phyloP scores from a whole-genome alignment of 2,888 invertebrate species.

The Drosophila nigritarsus region DNA sequence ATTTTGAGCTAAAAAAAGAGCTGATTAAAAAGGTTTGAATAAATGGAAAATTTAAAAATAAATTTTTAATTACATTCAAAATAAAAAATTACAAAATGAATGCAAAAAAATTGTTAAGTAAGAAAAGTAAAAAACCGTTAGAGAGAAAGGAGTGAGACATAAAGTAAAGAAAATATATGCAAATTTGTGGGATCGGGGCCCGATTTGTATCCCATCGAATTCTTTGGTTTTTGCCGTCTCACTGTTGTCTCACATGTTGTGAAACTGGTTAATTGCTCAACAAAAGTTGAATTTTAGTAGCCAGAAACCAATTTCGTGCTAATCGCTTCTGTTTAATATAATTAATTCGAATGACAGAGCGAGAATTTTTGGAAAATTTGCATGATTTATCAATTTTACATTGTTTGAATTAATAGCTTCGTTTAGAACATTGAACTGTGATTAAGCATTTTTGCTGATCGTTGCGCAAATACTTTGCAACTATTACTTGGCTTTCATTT shows the following conservation, averaged over 20 bases:
- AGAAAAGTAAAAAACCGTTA: not conserved
- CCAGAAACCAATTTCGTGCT: not conserved
- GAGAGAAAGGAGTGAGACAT: not conserved
- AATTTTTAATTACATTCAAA: not conserved
- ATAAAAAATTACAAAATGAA: not conserved
- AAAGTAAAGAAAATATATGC: not conserved
- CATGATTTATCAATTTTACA: constrained; percentile 2
- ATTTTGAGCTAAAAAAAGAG: not conserved
- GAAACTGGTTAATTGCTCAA: not conserved
- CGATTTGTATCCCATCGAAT: no score
- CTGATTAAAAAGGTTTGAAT: not conserved
- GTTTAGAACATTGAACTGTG: not conserved
- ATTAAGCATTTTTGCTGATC: not conserved
- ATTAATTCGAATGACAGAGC: constrained; percentile 5
- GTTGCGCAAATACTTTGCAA: not conserved
- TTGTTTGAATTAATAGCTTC: not conserved
- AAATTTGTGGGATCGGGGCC: not conserved
- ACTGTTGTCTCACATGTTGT: not conserved
- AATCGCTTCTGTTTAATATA: not conserved
- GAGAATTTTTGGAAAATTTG: not conserved
- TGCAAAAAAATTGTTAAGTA: not conserved
- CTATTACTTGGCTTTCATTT: not conserved
- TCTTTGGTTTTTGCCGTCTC: not conserved
- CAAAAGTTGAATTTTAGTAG: not conserved
- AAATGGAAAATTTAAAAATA: not conserved